These are phyloP conservation scores for Lagenorhynchus albirostris DNA, from an alignment of 2,113 vertebrate species.

Conservation along the genomic window DNA sequence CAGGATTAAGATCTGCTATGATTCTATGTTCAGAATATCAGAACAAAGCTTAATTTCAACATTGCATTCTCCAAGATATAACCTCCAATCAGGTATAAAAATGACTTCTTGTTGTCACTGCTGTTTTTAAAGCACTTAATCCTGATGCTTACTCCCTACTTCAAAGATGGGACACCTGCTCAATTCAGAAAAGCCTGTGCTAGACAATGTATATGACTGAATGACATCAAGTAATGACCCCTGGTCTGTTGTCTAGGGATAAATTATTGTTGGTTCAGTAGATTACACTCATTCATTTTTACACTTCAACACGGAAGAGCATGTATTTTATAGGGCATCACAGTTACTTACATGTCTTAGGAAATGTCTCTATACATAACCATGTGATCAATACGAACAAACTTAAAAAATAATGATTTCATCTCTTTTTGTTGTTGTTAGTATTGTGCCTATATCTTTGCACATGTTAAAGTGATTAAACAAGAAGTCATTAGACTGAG, in stretches of 20 bases:
- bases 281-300: background rate
- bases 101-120: background rate
- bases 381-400: background rate
- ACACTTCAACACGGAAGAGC: background rate
- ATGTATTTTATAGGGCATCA: background rate
- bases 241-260: background rate
- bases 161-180: background rate
- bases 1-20: background rate
- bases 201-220: background rate
- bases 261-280: background rate
- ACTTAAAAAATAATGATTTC: background rate
- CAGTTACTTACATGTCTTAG: background rate
- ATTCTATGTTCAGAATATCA: background rate
- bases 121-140: background rate
- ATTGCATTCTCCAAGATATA: background rate
- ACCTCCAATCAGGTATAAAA: background rate
- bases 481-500: background rate
- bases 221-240: background rate
- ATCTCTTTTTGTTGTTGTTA: background rate
- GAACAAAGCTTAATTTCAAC: background rate
- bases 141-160: background rate
- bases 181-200: background rate
- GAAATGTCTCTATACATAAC: background rate
- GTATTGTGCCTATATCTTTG: background rate
- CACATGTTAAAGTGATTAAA: background rate